Evolutionary conservation across 1,140 invertebrate species (phyloP), one percentile per base, ranked within the genome.

Genomic region (Bombus vancouverensis): DNA sequence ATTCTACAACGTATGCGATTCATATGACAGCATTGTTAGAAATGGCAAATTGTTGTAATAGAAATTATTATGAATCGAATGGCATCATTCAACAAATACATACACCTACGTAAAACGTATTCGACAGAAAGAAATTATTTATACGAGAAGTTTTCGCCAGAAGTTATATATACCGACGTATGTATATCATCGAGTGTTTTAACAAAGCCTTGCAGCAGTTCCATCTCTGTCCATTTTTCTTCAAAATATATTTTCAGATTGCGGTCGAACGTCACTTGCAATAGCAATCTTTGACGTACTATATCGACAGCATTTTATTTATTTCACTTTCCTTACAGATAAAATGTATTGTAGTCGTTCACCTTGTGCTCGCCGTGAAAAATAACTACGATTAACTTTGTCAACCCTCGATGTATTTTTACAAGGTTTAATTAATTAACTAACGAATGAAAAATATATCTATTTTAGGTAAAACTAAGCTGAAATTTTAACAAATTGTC

Each of bases 291-390:
- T 5, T n/a, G 6, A n/a, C 71, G 28, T 44, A n/a, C 37, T 15
- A 44, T 44, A 44, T 72, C 71, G 71, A 72, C 71, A 42, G 71
- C 1, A 74, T 47, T 74, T 22, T 74, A n/a, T 47, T 74, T 47
- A 74, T 47, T 47, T 47, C 18, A 44, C 25, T 34, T 18, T 34
- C 47, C 47, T 34, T 34, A 0, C n/a, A 13, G 6, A 28, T 13
- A 71, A 37, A 25, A 70, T 4, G n/a, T 18, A 32, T 65, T n/a
- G 18, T 22, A 22, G 18, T 8, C 0, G 18, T 53, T 53, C 18
- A 18, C 5, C 5, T 53, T 22, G 18, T 53, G 5, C 2, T 53
- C 1, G 0, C 47, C 18, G 18, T 53, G 18, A 53, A 53, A 53
- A 53, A 8, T 8, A 53, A 53, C 18, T 18, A 2, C 5, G 47